phyloP scores from a whole-genome alignment of 2,888 invertebrate species.

The Drosophila formosana region DNA sequence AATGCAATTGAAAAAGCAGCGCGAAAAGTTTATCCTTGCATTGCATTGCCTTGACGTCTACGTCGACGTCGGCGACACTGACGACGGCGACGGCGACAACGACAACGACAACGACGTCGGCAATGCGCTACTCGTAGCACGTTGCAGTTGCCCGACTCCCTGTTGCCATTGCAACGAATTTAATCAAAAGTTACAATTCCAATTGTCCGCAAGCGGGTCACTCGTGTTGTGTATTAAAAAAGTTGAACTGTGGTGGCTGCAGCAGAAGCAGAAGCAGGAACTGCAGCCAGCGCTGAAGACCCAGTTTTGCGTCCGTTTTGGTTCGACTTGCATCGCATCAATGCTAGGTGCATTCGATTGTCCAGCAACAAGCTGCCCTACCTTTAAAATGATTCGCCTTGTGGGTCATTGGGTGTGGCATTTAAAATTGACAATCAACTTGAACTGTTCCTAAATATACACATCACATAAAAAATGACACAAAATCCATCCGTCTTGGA shows the following conservation, averaged over 20 bases:
- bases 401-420: background rate
- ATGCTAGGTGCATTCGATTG: constrained; percentile 22
- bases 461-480: too few species aligned
- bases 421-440: background rate
- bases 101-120: background rate
- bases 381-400: background rate
- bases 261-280: background rate
- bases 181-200: constrained; percentile 83
- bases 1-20: constrained; percentile 77
- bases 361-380: constrained; percentile 5
- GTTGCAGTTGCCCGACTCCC: constrained; percentile 49
- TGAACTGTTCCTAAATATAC: too few species aligned
- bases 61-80: constrained; percentile 3
- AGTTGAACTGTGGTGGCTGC: constrained; percentile 57
- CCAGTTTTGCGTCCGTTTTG: constrained; percentile 4
- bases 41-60: constrained; percentile 32
- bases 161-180: constrained; percentile 78
- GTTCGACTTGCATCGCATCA: constrained; percentile 12
- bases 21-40: constrained; percentile 74
- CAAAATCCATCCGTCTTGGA: too few species aligned
- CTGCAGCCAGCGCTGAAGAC: background rate
- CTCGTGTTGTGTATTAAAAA: constrained; percentile 80
- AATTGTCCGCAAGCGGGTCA: constrained; percentile 82
- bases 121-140: background rate
- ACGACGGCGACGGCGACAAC: background rate